A percentile compares a stretch with the other conserved stretches of the same genome.
These are phyloP conservation scores for Opisthocomus hoazin DNA, from an alignment of 2,113 vertebrate species.

Conservation along the genomic window DNA sequence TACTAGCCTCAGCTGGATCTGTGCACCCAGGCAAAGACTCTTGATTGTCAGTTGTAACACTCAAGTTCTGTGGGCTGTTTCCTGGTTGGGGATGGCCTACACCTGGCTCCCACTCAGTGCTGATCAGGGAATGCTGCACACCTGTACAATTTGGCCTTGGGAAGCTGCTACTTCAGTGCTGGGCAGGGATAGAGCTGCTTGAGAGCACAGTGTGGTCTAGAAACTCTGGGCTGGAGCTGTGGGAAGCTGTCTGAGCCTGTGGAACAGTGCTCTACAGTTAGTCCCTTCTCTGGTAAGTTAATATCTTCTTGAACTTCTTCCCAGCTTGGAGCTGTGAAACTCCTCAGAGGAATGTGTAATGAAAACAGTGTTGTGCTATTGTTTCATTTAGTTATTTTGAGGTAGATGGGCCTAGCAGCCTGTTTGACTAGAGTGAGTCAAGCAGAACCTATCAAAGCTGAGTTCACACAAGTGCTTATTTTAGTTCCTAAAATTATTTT, in stretches of 20 bases:
- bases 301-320: background rate
- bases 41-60: background rate
- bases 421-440: background rate
- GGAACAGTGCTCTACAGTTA: accelerated
- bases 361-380: background rate
- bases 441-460: background rate
- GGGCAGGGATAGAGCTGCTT: background rate
- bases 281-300: background rate
- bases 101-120: background rate
- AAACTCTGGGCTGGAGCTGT: accelerated
- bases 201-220: accelerated
- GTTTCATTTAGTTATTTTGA: background rate
- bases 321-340: background rate
- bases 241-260: background rate
- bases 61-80: background rate
- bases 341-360: background rate
- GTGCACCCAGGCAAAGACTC: background rate
- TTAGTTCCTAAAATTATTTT: background rate
- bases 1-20: background rate
- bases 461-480: background rate
- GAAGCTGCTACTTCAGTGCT: background rate
- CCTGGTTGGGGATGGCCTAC: background rate
- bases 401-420: background rate
- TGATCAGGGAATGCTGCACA: background rate
- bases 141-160: background rate